Percentiles rank a stretch among this genome's conserved stretches.
Evolutionary conservation across 2,797 vertebrate genomes (phyloP).

Genomic region (Podarcis lilfordi): DNA sequence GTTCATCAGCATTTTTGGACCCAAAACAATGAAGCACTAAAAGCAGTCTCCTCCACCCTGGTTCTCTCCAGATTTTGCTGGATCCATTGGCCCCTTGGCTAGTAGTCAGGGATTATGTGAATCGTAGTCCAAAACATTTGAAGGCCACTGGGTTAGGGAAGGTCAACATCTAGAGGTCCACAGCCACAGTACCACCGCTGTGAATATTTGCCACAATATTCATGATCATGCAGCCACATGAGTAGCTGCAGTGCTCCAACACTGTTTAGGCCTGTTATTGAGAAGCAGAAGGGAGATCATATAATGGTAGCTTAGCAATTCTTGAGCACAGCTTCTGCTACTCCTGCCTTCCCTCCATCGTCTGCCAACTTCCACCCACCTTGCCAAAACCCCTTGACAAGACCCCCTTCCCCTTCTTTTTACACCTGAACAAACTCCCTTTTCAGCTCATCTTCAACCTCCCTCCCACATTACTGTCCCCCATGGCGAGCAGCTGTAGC

Average conservation of each 20-base stretch:
- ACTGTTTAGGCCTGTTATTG: neutral
- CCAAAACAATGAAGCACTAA: neutral
- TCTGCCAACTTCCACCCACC: too few relatives aligned
- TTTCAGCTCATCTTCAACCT: too few relatives aligned
- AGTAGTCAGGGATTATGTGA: too few relatives aligned
- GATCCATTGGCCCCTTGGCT: too few relatives aligned
- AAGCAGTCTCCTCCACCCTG: too few relatives aligned
- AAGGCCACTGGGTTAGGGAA: too few relatives aligned
- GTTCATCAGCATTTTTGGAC: neutral
- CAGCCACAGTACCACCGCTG: neutral
- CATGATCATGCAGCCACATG: neutral
- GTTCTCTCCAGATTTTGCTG: too few relatives aligned
- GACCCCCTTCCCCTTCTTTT: too few relatives aligned
- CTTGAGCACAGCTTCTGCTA: neutral
- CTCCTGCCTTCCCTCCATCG: neutral
- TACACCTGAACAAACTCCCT: too few relatives aligned
- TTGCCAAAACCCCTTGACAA: too few relatives aligned
- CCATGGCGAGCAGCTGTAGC: too few relatives aligned
- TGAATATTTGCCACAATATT: neutral
- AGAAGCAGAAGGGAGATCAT: neutral
- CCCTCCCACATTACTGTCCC: too few relatives aligned
- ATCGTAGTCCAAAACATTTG: neutral
- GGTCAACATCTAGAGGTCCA: neutral
- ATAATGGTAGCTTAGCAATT: neutral
- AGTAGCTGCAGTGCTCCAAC: neutral